Evolutionary conservation across 2,888 invertebrate genomes (phyloP), one percentile per base, ranked within the genome.

Genomic region (Cerceris rybyensis): DNA sequence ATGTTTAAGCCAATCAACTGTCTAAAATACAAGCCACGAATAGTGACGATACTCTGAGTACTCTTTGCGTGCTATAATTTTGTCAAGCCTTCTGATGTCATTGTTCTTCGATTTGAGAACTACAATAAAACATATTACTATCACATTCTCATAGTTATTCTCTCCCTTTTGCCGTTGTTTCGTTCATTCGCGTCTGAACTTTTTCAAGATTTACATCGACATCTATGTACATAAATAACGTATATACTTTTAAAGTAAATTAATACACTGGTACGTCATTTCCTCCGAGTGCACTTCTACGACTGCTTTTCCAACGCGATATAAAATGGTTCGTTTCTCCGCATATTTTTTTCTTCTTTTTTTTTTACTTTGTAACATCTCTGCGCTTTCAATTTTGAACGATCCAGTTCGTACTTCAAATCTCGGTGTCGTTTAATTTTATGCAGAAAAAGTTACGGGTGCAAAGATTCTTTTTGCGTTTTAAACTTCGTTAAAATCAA

Each of bases 391-490:
- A 71, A 70, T 71, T 77, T 77, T 57, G 39, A 46, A 60, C n/a
- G 42, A 13, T 28, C 16, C 13, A n/a, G 50, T 6, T 13, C 9
- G 13, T 52, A 42, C 28, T 49, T 39, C 16, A 16, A 59, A 64
- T 77, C 55, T 28, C 14, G 69, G 70, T 58, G 28, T 58, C 46
- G 59, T n/a, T 60, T 9, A 74, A 74, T 70, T 72, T 65, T 41
- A 28, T 66, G 43, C 54, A 58, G 17, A 42, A 52, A 9, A 14
- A 59, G 6, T 14, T 52, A 13, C 46, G 14, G 7, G 55, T 58
- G 54, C 60, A 57, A 43, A 52, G 39, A 14, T 52, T 64, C 54
- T 28, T 28, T 43, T 17, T 64, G 55, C 63, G 43, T 46, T 42
- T 66, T 14, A 39, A 70, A 61, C 55, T 70, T 57, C 49, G 72